Base-by-base conservation (phyloP, 2,888 invertebrate species). In the Macrophya annulata region DNA sequence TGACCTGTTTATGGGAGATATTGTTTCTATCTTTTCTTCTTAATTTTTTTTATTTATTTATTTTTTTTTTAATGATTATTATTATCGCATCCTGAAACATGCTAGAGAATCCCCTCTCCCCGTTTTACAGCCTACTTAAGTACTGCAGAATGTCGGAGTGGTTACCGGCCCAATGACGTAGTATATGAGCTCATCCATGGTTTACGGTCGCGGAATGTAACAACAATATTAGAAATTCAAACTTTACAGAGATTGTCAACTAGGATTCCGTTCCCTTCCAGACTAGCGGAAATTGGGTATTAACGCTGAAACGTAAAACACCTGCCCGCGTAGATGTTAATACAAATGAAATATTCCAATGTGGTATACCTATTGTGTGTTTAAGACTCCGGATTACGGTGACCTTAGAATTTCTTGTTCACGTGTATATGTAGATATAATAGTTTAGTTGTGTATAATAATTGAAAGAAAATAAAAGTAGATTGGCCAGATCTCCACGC, bases 101-200 rank as follows among this genome's bases (percentile, higher is more conserved):
- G 77, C 25, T 31, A 40, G 37, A 77, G 45, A 37, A 55, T n/a
- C n/a, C 10, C 25, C 40, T 40, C 9, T 31, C 55, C 31, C 55
- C 8, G 55, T 10, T 79, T 59, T 43, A n/a, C 71, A 55, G 55
- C 79, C 51, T 55, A 79, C 51, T 79, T 79, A 25, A 55, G n/a
- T 55, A 51, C 43, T 79, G 48, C 51, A 79, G 37, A 79, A 45
- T 76, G 79, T 5, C 55, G 37, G 9, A 79, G 37, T 55, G 79
- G 55, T 79, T 59, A 40, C 79, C n/a, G 55, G 51, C 40, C 59
- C 17, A 79, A 59, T 79, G 79, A 79, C 79, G 79, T 79, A 79
- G 55, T 25, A n/a, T 9, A 51, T 55, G 55, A 79, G 37, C 79
- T 79, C 79, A 79, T 79, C 79, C 40, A 59, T 55, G 40, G 37